phyloP scores from a whole-genome alignment of 2,797 vertebrate species.

The Esox masquinongy region DNA sequence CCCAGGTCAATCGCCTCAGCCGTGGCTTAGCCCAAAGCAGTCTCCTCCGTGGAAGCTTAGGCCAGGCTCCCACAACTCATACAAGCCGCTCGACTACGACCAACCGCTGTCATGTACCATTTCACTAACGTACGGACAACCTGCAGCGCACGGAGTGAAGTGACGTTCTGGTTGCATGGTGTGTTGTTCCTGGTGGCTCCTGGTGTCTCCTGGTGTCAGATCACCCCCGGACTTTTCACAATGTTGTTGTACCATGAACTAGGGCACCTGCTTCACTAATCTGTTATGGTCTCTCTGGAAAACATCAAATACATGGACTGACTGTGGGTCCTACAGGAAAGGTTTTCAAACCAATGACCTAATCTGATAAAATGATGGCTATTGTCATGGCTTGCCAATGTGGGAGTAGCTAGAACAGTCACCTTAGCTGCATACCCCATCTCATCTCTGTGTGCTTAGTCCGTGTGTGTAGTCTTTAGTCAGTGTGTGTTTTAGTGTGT shows the following conservation, averaged over 20 bases:
- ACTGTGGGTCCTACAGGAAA: too few species aligned
- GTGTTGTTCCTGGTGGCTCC: constrained; percentile 33
- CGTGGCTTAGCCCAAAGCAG: too few species aligned
- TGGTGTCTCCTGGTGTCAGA: too few species aligned
- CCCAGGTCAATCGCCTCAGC: background rate
- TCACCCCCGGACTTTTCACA: too few species aligned
- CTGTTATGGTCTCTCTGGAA: too few species aligned
- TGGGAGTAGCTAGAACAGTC: background rate
- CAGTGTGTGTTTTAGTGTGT: too few species aligned
- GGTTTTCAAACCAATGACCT: background rate
- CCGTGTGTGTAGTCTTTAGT: constrained; percentile 22
- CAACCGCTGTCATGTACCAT: background rate
- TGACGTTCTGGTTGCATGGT: constrained; percentile 61
- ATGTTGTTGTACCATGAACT: too few species aligned
- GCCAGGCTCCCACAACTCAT: constrained; percentile 12
- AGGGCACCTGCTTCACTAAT: too few species aligned
- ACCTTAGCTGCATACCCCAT: constrained; percentile 13
- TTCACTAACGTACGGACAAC: constrained; percentile 28
- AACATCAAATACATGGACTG: too few species aligned
- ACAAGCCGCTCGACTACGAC: constrained; percentile 26
- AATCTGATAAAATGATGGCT: background rate
- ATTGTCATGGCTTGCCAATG: background rate
- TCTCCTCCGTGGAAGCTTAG: too few species aligned
- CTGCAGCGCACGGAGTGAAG: constrained; percentile 55
- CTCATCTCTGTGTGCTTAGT: constrained; percentile 19